Evolutionary conservation across 2,888 invertebrate species (phyloP), one percentile per base, ranked within the genome.

Genomic region (Lepidochrysops patricia): DNA sequence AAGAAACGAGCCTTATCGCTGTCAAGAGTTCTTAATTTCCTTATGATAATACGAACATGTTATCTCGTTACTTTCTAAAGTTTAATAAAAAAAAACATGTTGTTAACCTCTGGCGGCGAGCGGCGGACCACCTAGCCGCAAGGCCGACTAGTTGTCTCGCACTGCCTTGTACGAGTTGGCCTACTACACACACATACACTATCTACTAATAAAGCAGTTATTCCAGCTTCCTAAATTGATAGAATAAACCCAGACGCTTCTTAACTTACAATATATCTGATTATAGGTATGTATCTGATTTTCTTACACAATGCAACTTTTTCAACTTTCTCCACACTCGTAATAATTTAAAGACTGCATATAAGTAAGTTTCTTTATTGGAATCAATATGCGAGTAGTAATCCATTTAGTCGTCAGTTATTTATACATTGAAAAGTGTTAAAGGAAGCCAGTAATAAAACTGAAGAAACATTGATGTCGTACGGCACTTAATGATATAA

Each of bases 31-130:
- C 64, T 63, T 73, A 70, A 70, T 69, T 68, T 68, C 68, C 69
- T 63, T 62, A 64, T 72, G 76, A 75, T 79, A 78, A 75, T 70
- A 70, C 66, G 68, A 69, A 69, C 67, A 72, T 75, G 73, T 77
- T 77, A 78, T 81, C 77, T 79, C 67, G 75, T 80, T 85, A 86
- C 88, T 88, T 88, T 89, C 88, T 88, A 88, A 87, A 87, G 80
- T 82, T 83, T 82, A 82, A 84, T 82, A 32, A 54, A 54, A 81
- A n/a, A 81, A 84, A 86, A 84, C 77, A 80, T 78, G 84, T 82
- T 79, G 83, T 85, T 86, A 82, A 87, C 87, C 86, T 88, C 86
- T 86, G 79, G 77, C 76, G 78, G 85, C 82, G 86, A 87, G 82
- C 78, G 79, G 76, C 79, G 74, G 77, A 76, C 70, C 78, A 72